Evolutionary conservation across 2,113 vertebrate genomes (phyloP).

Genomic region (Merops nubicus): DNA sequence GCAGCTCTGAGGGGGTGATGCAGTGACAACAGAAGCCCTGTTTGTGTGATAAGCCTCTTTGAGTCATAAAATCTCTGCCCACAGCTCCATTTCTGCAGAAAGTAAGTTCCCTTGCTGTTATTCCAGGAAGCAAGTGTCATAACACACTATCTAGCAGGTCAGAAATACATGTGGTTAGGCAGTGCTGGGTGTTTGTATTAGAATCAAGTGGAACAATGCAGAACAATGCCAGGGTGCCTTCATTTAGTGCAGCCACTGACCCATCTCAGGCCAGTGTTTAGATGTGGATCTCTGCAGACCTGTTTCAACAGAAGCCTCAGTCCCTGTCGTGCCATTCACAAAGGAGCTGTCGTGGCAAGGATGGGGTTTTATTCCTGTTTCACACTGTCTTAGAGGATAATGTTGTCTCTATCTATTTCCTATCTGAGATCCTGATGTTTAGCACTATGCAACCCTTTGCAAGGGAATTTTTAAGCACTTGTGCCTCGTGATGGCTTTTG

Average conservation of each 20-base stretch:
- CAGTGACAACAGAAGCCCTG: neutral
- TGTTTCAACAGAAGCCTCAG: slow-evolving; percentile 33
- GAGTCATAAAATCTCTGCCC: neutral
- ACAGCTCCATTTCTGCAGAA: neutral
- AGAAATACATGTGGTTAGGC: slow-evolving; percentile 31
- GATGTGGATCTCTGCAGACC: slow-evolving; percentile 19
- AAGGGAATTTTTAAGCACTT: neutral
- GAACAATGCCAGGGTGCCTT: slow-evolving; percentile 18
- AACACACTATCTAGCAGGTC: neutral
- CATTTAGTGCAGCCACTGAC: slow-evolving; percentile 41
- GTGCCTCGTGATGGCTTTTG: neutral
- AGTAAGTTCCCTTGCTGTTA: neutral
- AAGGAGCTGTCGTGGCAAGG: slow-evolving; percentile 33
- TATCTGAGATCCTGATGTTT: neutral
- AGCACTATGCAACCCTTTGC: neutral
- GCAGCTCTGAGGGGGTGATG: neutral
- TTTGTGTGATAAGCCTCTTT: neutral
- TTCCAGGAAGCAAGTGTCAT: slow-evolving; percentile 10
- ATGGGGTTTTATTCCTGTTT: slow-evolving; percentile 16
- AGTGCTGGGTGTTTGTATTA: slow-evolving; percentile 30
- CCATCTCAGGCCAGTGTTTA: slow-evolving; percentile 43
- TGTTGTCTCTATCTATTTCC: slow-evolving; percentile 35
- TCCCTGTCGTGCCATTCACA: slow-evolving; percentile 58
- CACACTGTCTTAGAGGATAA: slow-evolving; percentile 46
- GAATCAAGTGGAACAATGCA: slow-evolving; percentile 34